Percentiles rank a stretch among this genome's conserved stretches.
Conservation (phyloP, 2,113 vertebrate species). For the Amblyopsis rosae region DNA sequence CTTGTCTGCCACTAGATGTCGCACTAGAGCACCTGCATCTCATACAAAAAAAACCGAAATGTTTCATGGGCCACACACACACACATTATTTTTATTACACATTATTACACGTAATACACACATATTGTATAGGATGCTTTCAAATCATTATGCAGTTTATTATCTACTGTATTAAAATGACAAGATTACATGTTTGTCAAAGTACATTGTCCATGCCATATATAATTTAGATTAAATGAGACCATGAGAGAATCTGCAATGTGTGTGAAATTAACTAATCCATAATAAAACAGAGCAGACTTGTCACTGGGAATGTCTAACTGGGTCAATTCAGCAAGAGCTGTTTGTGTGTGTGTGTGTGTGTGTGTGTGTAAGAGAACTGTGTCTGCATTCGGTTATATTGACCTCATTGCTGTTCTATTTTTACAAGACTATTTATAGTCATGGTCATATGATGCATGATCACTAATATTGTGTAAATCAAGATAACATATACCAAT, state of each 20-base stretch:
- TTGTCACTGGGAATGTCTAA: constrained; percentile 62
- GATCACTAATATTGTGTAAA: neutral
- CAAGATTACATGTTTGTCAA: neutral
- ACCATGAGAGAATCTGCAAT: constrained; percentile 29
- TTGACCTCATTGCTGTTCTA: constrained; percentile 60
- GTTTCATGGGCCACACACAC: too few species aligned
- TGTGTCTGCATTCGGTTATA: constrained; percentile 54
- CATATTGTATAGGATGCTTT: neutral
- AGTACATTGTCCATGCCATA: neutral
- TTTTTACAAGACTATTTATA: constrained; percentile 44
- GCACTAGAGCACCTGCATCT: too few species aligned
- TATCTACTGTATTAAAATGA: neutral
- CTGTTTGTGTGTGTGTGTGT: constrained; percentile 10
- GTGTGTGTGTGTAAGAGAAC: constrained; percentile 31
- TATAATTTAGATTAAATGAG: constrained; percentile 20
- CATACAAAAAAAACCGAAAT: too few species aligned
- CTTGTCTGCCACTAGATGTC: too few species aligned
- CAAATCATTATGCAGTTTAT: neutral
- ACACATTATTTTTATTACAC: neutral
- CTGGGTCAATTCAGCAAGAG: constrained; percentile 68
- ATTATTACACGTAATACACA: too few species aligned
- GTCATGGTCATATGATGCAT: constrained; percentile 14
- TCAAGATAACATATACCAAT: neutral
- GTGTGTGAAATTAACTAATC: constrained; percentile 54
- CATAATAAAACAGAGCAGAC: constrained; percentile 68